Conservation (phyloP, 2,888 invertebrate species). For the Eristalis intricaria region DNA sequence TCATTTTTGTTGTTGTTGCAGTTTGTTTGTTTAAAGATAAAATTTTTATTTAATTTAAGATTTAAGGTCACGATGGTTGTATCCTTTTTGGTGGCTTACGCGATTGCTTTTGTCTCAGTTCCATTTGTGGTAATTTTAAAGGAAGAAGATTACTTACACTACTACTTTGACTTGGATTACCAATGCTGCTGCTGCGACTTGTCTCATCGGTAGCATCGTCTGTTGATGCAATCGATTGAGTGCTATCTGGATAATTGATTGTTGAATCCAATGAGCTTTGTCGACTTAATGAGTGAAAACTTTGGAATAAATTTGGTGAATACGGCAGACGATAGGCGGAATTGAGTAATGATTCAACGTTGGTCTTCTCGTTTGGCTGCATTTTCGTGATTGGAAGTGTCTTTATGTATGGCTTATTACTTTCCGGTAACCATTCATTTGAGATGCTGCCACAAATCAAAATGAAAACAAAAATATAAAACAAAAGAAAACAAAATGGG, state of each 20-base stretch:
- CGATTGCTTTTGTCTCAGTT: constrained; percentile 79
- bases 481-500: constrained; percentile 75
- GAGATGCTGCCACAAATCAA: constrained; percentile 85
- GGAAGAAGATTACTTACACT: constrained; percentile 57
- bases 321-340: constrained; percentile 79
- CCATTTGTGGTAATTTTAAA: constrained; percentile 75
- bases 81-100: constrained; percentile 78
- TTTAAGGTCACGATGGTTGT: constrained; percentile 75
- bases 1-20: constrained; percentile 9
- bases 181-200: neutral
- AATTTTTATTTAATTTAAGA: constrained; percentile 45
- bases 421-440: constrained; percentile 93
- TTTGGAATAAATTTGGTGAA: constrained; percentile 77
- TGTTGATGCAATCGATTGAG: constrained; percentile 36
- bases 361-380: constrained; percentile 78
- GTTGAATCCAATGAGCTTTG: constrained; percentile 56
- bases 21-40: constrained; percentile 4
- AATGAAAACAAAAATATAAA: neutral
- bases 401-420: constrained; percentile 85
- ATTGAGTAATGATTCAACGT: constrained; percentile 77
- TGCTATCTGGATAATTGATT: constrained; percentile 33
- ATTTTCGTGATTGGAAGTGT: constrained; percentile 81
- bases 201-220: constrained; percentile 41
- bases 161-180: constrained; percentile 61
- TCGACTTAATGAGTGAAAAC: constrained; percentile 66